phyloP scores from a whole-genome alignment of 2,113 vertebrate genomes.

The Phaetusa simplex region DNA sequence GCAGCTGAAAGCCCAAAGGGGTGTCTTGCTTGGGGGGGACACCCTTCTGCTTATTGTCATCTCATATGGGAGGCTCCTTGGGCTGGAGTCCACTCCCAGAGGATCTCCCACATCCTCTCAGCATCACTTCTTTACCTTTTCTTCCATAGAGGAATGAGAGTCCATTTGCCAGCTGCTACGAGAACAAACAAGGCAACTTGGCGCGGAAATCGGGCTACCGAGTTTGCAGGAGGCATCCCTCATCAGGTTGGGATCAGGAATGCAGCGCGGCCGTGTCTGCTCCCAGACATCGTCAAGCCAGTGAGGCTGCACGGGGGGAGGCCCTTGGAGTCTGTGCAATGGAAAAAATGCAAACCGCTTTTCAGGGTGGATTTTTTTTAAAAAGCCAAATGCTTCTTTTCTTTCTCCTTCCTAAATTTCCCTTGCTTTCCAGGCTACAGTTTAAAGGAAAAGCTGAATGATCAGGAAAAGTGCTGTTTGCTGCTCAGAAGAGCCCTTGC shows the following conservation, averaged over 20 bases:
- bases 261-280: accelerated
- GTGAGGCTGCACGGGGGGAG: neutral
- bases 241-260: neutral
- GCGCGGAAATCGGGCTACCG: neutral
- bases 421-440: neutral
- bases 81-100: neutral
- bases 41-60: neutral
- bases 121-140: neutral
- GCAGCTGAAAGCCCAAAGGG: neutral
- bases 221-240: neutral
- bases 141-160: accelerated
- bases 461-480: neutral
- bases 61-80: neutral
- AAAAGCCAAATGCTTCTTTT: neutral
- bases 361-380: neutral
- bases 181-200: neutral
- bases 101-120: neutral
- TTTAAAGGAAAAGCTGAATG: neutral
- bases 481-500: neutral
- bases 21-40: neutral
- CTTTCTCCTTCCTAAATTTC: neutral
- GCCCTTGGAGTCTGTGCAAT: neutral
- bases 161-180: neutral
- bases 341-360: neutral
- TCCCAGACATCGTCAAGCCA: neutral